Percentiles rank a stretch among this genome's conserved stretches.
Evolutionary conservation across 2,113 vertebrate species (phyloP).

Genomic region (Dunckerocampus dactyliophorus): DNA sequence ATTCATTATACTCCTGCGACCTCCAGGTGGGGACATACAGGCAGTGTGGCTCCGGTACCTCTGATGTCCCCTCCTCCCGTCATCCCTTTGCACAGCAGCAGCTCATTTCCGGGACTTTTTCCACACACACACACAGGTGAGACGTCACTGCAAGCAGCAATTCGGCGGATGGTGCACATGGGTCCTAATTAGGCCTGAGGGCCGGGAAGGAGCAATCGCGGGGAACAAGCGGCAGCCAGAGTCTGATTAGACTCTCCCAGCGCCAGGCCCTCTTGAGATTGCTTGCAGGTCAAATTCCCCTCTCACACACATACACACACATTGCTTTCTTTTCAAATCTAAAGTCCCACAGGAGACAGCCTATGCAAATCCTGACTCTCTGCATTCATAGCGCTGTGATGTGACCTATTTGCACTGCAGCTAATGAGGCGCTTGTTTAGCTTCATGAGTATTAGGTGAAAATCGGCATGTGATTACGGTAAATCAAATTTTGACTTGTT

Average conservation of each 20-base stretch:
- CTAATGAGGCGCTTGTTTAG: slow-evolving; percentile 53
- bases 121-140: slow-evolving; percentile 51
- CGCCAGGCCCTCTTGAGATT: slow-evolving; percentile 61
- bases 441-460: slow-evolving; percentile 51
- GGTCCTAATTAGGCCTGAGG: slow-evolving; percentile 70
- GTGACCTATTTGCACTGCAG: slow-evolving; percentile 50
- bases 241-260: slow-evolving; percentile 59
- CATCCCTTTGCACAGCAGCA: slow-evolving; percentile 14
- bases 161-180: slow-evolving; percentile 57
- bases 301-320: slow-evolving; percentile 18
- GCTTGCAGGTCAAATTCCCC: slow-evolving; percentile 61
- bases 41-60: slow-evolving; percentile 32
- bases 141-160: slow-evolving; percentile 41
- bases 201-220: slow-evolving; percentile 58
- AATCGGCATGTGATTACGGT: neutral
- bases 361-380: slow-evolving; percentile 51
- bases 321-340: slow-evolving; percentile 40
- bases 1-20: slow-evolving; percentile 55
- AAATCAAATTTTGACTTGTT: neutral
- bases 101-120: slow-evolving; percentile 48
- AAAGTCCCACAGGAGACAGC: slow-evolving; percentile 36
- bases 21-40: slow-evolving; percentile 35
- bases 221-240: slow-evolving; percentile 57
- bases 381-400: slow-evolving; percentile 22
- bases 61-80: slow-evolving; percentile 52